A percentile compares a stretch with the other conserved stretches of the same genome.
phyloP scores from a whole-genome alignment of 1,140 invertebrate genomes.

The Aporrectodea caliginosa region DNA sequence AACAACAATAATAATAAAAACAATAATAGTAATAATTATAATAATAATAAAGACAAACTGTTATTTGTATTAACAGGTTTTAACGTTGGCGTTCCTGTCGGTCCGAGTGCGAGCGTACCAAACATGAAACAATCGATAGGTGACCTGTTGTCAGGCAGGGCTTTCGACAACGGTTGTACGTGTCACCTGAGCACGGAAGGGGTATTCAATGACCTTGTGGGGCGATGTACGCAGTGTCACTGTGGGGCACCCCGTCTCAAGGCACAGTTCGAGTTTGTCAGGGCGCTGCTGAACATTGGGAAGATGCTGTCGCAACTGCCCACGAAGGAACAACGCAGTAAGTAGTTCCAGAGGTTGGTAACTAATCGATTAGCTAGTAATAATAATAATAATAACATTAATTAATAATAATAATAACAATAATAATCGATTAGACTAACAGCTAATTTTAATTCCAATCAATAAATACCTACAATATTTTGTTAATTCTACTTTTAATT shows the following conservation, averaged over 20 bases:
- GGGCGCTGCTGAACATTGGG: constrained; percentile 83
- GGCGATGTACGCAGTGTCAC: constrained; percentile 44
- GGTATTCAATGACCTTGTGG: constrained; percentile 47
- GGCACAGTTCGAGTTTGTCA: constrained; percentile 80
- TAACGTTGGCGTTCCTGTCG: neutral
- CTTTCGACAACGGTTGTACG: constrained; percentile 92
- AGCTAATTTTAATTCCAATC: too few relatives aligned
- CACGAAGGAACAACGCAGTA: constrained; percentile 87
- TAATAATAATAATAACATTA: too few relatives aligned
- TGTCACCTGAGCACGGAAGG: constrained; percentile 75
- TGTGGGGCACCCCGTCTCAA: constrained; percentile 69
- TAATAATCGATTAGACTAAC: too few relatives aligned
- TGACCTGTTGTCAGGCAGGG: constrained; percentile 84
- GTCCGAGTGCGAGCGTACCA: neutral
- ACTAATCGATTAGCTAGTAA: too few relatives aligned
- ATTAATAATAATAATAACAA: too few relatives aligned
- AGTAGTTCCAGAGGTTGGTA: too few relatives aligned
- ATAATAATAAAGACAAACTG: too few relatives aligned
- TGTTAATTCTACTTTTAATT: too few relatives aligned
- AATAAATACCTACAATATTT: too few relatives aligned
- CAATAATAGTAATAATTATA: too few relatives aligned
- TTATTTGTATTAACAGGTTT: neutral
- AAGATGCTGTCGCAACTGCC: constrained; percentile 80
- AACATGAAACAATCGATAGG: constrained; percentile 62
- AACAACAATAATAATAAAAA: too few relatives aligned